Conservation (phyloP, 64 coral and sea anemone genomes). For the Pocillopora damicornis region DNA sequence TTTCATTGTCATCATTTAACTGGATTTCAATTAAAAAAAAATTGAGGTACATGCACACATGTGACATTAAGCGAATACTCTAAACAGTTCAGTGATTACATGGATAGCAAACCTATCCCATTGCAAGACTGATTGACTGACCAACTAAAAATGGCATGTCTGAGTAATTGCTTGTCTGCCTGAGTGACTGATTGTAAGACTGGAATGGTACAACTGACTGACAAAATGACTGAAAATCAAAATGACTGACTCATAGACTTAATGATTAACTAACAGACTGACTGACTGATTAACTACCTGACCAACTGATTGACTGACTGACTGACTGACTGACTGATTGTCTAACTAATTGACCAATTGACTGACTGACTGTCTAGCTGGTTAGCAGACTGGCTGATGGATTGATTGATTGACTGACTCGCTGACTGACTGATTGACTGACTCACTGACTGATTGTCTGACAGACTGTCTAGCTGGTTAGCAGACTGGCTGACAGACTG, state of each 20-base stretch:
- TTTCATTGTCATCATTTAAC: constrained; percentile 81
- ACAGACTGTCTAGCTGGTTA: too few relatives aligned
- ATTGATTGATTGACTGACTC: background rate
- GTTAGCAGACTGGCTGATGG: background rate
- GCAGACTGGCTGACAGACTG: too few relatives aligned
- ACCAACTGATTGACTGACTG: background rate
- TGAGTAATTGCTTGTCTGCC: too few relatives aligned
- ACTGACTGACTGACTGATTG: too few relatives aligned
- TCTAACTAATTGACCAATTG: background rate
- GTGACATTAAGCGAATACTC: too few relatives aligned
- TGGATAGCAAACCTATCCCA: too few relatives aligned
- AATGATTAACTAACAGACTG: background rate
- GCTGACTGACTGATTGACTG: background rate
- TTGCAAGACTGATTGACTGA: too few relatives aligned
- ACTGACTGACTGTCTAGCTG: background rate
- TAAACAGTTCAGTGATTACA: too few relatives aligned
- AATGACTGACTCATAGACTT: background rate
- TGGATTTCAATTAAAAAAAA: constrained; percentile 4
- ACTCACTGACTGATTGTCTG: too few relatives aligned
- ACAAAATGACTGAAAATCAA: background rate
- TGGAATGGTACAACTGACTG: background rate
- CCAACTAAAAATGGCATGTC: too few relatives aligned
- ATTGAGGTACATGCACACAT: background rate
- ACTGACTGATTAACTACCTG: background rate
- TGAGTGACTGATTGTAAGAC: background rate